phyloP scores from a whole-genome alignment of 2,888 invertebrate species.

The Electrophaes corylata region DNA sequence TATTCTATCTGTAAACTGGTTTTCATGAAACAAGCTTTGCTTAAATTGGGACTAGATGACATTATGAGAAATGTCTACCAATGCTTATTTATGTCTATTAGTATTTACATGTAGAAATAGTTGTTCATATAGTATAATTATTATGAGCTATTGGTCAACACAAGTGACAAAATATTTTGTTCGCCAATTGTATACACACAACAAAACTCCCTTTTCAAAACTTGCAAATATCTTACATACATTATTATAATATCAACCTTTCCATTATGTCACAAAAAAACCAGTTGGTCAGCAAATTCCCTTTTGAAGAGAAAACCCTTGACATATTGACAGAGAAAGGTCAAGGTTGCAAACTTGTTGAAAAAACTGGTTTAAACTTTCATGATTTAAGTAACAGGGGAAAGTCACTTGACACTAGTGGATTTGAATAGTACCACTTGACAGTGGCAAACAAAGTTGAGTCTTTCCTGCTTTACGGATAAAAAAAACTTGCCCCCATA shows the following conservation, averaged over 20 bases:
- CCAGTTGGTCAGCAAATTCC: constrained; percentile 36
- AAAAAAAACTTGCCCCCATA: no score
- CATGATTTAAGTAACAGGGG: constrained; percentile 19
- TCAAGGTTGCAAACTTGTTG: constrained; percentile 41
- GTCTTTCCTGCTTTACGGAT: no score
- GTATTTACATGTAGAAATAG: no score
- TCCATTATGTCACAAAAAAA: constrained; percentile 28
- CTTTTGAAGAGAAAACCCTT: constrained; percentile 50
- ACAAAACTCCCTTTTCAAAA: neutral
- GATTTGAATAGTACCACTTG: neutral
- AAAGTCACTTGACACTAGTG: constrained; percentile 1
- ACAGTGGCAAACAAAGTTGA: no score
- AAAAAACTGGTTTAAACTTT: constrained; percentile 23
- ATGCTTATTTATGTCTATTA: no score
- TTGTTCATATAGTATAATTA: no score
- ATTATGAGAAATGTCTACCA: no score
- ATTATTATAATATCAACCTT: constrained; percentile 2
- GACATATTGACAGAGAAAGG: constrained; percentile 48
- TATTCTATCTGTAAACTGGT: no score
- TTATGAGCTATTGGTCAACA: neutral
- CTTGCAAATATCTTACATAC: neutral
- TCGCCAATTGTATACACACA: neutral
- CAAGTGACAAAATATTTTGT: neutral
- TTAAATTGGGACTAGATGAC: no score
- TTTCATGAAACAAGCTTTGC: no score